These are phyloP conservation scores for Rhyacophila evoluta DNA, from an alignment of 2,888 invertebrate species.

Conservation along the genomic window DNA sequence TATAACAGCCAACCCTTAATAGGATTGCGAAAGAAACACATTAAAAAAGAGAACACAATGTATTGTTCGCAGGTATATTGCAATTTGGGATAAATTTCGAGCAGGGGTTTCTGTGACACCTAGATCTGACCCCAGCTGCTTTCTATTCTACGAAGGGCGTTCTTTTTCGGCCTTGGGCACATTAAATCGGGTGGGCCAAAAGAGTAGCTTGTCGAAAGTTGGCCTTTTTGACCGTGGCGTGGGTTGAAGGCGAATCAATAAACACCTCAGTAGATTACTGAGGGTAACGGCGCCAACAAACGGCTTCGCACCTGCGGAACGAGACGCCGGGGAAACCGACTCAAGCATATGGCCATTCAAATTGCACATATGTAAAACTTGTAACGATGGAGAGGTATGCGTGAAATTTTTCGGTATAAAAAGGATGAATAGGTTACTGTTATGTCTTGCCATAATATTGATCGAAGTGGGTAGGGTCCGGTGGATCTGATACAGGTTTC, in stretches of 20 bases:
- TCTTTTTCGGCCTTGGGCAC: background rate
- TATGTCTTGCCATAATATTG: too few relatives aligned
- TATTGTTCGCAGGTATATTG: background rate
- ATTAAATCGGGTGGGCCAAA: background rate
- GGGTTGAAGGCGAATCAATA: constrained; percentile 13
- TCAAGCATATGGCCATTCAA: too few relatives aligned
- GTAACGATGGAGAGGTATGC: too few relatives aligned
- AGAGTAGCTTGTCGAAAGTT: constrained; percentile 13
- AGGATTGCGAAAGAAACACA: background rate
- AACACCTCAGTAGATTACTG: constrained; percentile 5
- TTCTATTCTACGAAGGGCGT: constrained; percentile 1
- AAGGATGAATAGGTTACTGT: too few relatives aligned
- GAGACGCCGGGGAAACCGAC: too few relatives aligned
- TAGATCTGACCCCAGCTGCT: background rate
- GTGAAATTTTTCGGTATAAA: too few relatives aligned
- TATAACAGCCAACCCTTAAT: too few relatives aligned
- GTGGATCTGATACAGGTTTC: too few relatives aligned
- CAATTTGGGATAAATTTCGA: background rate
- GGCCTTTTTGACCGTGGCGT: constrained; percentile 9
- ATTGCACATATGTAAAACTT: too few relatives aligned
- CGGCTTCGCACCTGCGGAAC: background rate
- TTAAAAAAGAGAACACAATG: background rate
- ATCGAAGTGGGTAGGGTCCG: too few relatives aligned
- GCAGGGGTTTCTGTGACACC: background rate
- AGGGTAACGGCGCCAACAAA: background rate